phyloP scores from a whole-genome alignment of 2,888 invertebrate genomes.

The Apodemia duryi region DNA sequence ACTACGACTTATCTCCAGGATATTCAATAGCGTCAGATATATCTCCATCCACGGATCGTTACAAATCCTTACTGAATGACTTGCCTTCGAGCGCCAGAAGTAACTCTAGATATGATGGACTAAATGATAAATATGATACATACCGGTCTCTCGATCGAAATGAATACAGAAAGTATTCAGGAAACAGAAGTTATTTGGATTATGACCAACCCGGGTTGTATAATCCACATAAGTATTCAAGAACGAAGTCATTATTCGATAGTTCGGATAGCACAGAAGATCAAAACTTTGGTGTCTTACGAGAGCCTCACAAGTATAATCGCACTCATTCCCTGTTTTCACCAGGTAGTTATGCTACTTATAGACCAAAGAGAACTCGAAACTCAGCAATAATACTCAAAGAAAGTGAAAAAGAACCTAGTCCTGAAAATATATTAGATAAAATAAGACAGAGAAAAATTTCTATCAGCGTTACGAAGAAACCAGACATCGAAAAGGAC shows the following conservation, averaged over 20 bases:
- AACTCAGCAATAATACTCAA: constrained; percentile 74
- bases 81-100: constrained; percentile 51
- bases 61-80: constrained; percentile 60
- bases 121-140: constrained; percentile 66
- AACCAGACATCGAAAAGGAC: constrained; percentile 65
- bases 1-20: constrained; percentile 63
- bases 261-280: constrained; percentile 58
- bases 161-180: constrained; percentile 66
- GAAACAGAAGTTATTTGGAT: constrained; percentile 60
- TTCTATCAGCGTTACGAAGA: constrained; percentile 71
- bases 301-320: constrained; percentile 65
- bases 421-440: constrained; percentile 72
- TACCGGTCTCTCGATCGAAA: constrained; percentile 72
- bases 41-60: constrained; percentile 68
- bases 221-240: constrained; percentile 59
- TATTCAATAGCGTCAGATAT: constrained; percentile 59
- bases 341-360: constrained; percentile 73
- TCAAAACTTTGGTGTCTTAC: constrained; percentile 45
- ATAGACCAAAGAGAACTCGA: constrained; percentile 68
- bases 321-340: constrained; percentile 71
- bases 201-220: constrained; percentile 65
- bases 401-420: constrained; percentile 72
- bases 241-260: constrained; percentile 70
- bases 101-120: constrained; percentile 59
- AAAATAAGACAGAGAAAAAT: constrained; percentile 74